Conservation (phyloP, 2,113 vertebrate genomes). For the Tachysurus vachellii region DNA sequence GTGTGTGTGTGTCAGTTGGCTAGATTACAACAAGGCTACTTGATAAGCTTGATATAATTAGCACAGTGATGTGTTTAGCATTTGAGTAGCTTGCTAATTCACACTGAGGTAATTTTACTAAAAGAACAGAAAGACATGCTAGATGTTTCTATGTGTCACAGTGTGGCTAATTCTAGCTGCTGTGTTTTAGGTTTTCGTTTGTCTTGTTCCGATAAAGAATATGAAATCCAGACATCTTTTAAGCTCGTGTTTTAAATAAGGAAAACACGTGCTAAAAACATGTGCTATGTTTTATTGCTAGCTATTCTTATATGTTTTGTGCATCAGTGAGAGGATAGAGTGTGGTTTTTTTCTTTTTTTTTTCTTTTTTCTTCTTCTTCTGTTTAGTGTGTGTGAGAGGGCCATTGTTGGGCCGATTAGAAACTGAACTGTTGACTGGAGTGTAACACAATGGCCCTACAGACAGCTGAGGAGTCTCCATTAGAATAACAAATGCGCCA, state of each 20-base stretch:
- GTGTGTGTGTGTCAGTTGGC: no score
- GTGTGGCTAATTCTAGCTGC: background rate
- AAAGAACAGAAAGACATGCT: background rate
- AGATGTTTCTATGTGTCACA: background rate
- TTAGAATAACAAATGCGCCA: slow-evolving; percentile 56
- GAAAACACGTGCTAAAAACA: background rate
- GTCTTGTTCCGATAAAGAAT: no score
- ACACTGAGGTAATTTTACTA: background rate
- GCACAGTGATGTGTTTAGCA: background rate
- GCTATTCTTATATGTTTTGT: background rate
- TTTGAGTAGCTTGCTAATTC: background rate
- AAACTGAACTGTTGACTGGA: slow-evolving; percentile 54
- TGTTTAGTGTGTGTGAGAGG: slow-evolving; percentile 29
- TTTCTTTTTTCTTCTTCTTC: background rate
- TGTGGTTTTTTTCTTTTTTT: background rate
- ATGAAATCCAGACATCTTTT: background rate
- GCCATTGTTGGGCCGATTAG: slow-evolving; percentile 48
- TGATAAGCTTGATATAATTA: background rate
- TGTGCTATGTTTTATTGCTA: background rate
- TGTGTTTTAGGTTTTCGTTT: background rate
- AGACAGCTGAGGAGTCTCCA: slow-evolving; percentile 54
- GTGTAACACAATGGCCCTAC: slow-evolving; percentile 48
- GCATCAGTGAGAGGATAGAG: background rate
- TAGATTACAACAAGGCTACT: background rate
- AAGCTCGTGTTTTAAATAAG: background rate